A percentile compares a stretch with the other conserved stretches of the same genome.
Evolutionary conservation across 37 sponge, comb jelly and placozoan species (phyloP).

Genomic region (Axinella damicornis): DNA sequence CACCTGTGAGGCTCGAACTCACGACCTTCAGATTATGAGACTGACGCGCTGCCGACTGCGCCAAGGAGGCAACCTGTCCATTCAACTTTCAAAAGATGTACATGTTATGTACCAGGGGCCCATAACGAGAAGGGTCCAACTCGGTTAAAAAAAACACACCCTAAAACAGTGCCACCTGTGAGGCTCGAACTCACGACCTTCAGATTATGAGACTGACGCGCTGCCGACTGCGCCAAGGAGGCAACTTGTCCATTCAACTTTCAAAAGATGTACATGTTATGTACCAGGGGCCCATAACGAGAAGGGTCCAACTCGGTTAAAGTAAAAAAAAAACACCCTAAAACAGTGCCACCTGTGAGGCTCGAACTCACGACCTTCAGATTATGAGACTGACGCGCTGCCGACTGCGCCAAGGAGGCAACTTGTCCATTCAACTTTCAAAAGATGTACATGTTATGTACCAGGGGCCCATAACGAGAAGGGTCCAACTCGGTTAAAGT

Average conservation of each 20-base stretch:
- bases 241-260: too few species aligned
- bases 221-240: constrained; percentile 92
- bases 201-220: constrained; percentile 98
- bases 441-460: too few species aligned
- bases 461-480: too few species aligned
- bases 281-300: too few species aligned
- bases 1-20: constrained; percentile 95
- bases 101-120: too few species aligned
- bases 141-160: constrained; percentile 28
- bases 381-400: constrained; percentile 97
- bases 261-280: too few species aligned
- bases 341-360: constrained; percentile 88
- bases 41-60: constrained; percentile 95
- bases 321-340: constrained; percentile 45
- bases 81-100: too few species aligned
- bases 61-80: too few species aligned
- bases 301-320: too few species aligned
- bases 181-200: constrained; percentile 97
- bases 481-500: too few species aligned
- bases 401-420: constrained; percentile 92
- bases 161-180: constrained; percentile 82
- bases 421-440: too few species aligned
- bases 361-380: constrained; percentile 97
- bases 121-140: too few species aligned
- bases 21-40: constrained; percentile 98